phyloP scores from a whole-genome alignment of 1,140 invertebrate species.

The Camponotus pennsylvanicus region DNA sequence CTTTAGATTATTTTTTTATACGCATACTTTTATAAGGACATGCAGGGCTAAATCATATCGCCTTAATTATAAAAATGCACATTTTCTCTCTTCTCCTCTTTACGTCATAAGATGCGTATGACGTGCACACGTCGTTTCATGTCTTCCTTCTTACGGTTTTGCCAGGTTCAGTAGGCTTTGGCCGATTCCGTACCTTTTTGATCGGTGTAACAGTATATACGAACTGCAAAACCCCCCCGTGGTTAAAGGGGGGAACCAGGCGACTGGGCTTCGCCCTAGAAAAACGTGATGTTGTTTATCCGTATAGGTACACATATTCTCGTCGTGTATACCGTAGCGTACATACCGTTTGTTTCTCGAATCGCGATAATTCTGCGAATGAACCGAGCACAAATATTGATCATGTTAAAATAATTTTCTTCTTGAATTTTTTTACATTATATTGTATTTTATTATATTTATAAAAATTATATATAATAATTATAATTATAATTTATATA shows the following conservation, averaged over 20 bases:
- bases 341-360: not conserved
- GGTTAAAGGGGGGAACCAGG: conserved; percentile 23
- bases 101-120: not conserved
- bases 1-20: too few relatives aligned
- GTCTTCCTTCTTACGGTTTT: not conserved
- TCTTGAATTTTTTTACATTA: too few relatives aligned
- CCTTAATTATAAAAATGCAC: conserved; percentile 8
- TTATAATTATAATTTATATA: too few relatives aligned
- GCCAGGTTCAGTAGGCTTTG: conserved; percentile 20
- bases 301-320: not conserved
- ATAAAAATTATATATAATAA: too few relatives aligned
- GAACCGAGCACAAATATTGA: not conserved
- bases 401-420: too few relatives aligned
- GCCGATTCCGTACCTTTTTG: not conserved
- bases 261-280: conserved; percentile 28
- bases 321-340: too few relatives aligned
- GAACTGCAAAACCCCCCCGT: conserved; percentile 32
- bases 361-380: too few relatives aligned
- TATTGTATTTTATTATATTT: too few relatives aligned
- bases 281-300: conserved; percentile 37
- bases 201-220: conserved; percentile 56
- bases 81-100: not conserved
- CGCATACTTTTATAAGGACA: too few relatives aligned
- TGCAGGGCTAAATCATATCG: not conserved
- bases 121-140: not conserved